Base-by-base conservation (phyloP, 2,797 vertebrate species). In the Atherinosoma microstoma region DNA sequence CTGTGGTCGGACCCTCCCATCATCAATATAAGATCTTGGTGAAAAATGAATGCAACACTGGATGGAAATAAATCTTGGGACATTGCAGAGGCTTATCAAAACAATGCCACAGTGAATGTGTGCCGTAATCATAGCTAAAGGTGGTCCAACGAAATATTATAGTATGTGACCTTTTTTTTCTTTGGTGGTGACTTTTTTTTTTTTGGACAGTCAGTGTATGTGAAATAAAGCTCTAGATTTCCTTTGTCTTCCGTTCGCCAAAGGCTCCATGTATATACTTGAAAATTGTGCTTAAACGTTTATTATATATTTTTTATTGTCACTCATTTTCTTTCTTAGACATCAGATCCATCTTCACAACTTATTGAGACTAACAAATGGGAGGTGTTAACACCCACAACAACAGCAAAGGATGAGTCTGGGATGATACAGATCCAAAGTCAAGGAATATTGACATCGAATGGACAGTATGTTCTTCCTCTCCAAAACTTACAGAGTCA, bases 381-480 rank as follows among this genome's bases (percentile, higher is more conserved):
- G 98, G 97, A 99, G 88, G 96, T 98, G 72, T 94, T 98, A 87
- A 96, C 97, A 91, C 94, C 97, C 80, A 87, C 90, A 22, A 88
- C 95, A 77, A 89, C 94, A 87, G 93, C 94, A 90, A 99, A 99
- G 94, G 97, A 99, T 83, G 97, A 98, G 87, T 95, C 96, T 83
- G 96, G 96, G 91, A 95, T 99, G 95, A 96, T 99, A 79, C 97
- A 99, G 80, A 97, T 99, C 91, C 96, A 97, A 89, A 95, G 95
- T 93, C 94, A 96, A 89, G 95, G 97, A 87, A 95, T 97, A 82
- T 94, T 97, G 88, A 96, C 97, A 76, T 97, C 98, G 74, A 99
- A 97, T 87, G 98, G 97, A 94, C 98, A 99, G 95, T 99, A 99
- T 93, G 96, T 99, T 90, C 96, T 99, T 95, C 98, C 98, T 87